These are phyloP conservation scores for Pachyseris speciosa DNA, from an alignment of 64 coral and sea anemone genomes.

Conservation along the genomic window DNA sequence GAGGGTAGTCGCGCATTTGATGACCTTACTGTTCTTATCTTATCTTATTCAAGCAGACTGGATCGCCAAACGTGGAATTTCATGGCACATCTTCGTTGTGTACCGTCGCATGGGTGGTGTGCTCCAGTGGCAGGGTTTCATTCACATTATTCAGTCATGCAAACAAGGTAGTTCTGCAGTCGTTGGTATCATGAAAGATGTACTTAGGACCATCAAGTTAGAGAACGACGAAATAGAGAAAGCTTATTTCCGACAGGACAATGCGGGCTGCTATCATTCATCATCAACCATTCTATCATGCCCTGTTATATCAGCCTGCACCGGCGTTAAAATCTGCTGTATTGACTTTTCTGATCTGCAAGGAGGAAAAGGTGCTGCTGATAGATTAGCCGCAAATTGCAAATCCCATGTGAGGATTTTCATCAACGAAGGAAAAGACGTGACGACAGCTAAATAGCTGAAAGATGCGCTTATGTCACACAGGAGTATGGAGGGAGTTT, in stretches of 20 bases:
- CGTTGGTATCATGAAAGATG: too few relatives aligned
- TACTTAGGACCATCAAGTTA: background rate
- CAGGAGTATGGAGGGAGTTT: too few relatives aligned
- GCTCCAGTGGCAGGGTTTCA: too few relatives aligned
- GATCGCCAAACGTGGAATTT: too few relatives aligned
- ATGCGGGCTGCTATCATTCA: slow-evolving; percentile 50
- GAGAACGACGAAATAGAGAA: slow-evolving; percentile 6
- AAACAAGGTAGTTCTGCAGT: too few relatives aligned
- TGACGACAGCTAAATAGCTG: background rate
- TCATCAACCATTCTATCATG: slow-evolving; percentile 6
- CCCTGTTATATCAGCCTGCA: background rate
- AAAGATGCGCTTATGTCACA: too few relatives aligned
- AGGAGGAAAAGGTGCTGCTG: slow-evolving; percentile 40
- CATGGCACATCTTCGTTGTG: too few relatives aligned
- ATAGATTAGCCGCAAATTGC: slow-evolving; percentile 5
- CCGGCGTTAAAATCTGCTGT: background rate
- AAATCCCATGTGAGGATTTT: slow-evolving; percentile 31
- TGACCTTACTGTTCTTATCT: too few relatives aligned
- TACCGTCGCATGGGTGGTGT: too few relatives aligned
- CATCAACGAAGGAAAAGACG: slow-evolving; percentile 49
- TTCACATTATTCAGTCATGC: too few relatives aligned
- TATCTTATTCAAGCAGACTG: too few relatives aligned
- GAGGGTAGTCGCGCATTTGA: too few relatives aligned
- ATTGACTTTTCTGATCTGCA: slow-evolving; percentile 52
- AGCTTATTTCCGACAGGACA: slow-evolving; percentile 27